A percentile compares a stretch with the other conserved stretches of the same genome.
phyloP scores from a whole-genome alignment of 2,888 invertebrate species.

The Rhopalosiphum nymphaeae region DNA sequence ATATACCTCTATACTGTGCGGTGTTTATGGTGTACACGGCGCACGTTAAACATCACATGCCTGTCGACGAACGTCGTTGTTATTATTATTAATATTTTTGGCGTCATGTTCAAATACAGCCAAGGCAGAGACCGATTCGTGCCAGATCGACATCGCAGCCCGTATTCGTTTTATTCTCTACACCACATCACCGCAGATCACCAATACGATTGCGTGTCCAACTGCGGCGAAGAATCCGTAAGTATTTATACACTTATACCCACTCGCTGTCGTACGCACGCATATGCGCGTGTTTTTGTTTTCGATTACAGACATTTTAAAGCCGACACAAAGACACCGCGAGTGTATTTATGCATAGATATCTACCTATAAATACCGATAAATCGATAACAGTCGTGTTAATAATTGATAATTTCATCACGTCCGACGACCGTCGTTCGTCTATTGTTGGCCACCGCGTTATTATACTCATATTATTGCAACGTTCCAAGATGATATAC shows the following conservation, averaged over 20 bases:
- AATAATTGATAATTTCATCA: not conserved
- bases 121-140: conserved; percentile 28
- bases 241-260: not conserved
- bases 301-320: not conserved
- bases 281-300: not conserved
- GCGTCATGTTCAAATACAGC: conserved; percentile 3
- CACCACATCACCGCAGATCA: not conserved
- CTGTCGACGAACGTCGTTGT: not conserved
- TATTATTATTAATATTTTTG: no score
- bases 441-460: not conserved
- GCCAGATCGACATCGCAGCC: conserved; percentile 8
- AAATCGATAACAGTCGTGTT: not conserved
- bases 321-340: not conserved
- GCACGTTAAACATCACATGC: not conserved
- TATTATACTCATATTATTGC: not conserved
- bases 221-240: not conserved
- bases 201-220: not conserved
- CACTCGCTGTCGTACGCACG: not conserved
- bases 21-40: not conserved
- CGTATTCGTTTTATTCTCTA: not conserved
- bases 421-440: not conserved
- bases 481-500: not conserved
- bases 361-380: no score
- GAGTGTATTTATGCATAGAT: not conserved
- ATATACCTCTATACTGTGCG: not conserved